Evolutionary conservation across 1,140 invertebrate species (phyloP), one percentile per base, ranked within the genome.

Genomic region (Penaeus chinensis): DNA sequence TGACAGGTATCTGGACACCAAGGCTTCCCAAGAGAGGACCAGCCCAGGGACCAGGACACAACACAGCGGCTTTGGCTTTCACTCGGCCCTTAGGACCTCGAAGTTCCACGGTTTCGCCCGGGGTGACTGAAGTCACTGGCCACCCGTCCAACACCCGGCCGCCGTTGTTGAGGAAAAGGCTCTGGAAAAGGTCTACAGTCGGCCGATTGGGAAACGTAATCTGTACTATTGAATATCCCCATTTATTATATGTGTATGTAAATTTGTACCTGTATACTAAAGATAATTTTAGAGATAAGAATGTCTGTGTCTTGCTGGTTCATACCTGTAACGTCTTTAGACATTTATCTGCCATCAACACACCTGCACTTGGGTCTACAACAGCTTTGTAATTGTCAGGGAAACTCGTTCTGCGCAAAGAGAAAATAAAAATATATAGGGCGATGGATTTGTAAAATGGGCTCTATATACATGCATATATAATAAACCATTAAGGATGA

Each of bases 281-380:
- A 42, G 37, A 42, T 42, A 42, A 42, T 8, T 8, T 42, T 2
- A 42, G 4, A 42, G 37, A 42, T 42, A 42, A 42, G 37, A 42
- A 7, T 54, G 10, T 54, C 1, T 54, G 16, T 54, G 54, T 5
- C 54, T n/a, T 27, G 69, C 54, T 20, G 60, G 66, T 20, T 62
- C 84, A 37, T 32, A 87, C 85, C 85, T 82, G 78, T 11, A 87
- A n/a, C 1, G 85, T 54, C 18, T 54, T 37, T 61, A 87, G n/a
- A 24, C 85, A 87, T 60, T 87, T 87, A 60, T 87, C 85, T 19
- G 85, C 85, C 85, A 87, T 74, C 16, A 87, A 62, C 8, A 87
- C 65, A 7, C 85, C 85, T 1, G 65, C 85, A 24, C 42, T 74
- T 0, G 78, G 78, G 65, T 87, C 85, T 63, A 87, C 18, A 13